A percentile compares a stretch with the other conserved stretches of the same genome.
These are phyloP conservation scores for Autographa gamma DNA, from an alignment of 2,888 invertebrate species.

Conservation along the genomic window DNA sequence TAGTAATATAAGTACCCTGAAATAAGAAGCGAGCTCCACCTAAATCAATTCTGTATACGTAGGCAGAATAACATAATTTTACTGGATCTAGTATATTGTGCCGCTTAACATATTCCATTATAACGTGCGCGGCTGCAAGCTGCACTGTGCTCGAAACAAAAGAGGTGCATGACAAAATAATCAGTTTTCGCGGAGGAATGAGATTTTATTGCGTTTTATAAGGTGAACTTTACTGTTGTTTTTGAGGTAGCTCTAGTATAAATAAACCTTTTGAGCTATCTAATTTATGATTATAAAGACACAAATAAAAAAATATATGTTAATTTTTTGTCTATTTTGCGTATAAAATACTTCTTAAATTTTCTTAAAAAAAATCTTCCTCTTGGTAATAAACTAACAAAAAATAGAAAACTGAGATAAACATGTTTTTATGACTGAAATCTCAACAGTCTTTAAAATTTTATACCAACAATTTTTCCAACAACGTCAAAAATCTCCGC, in stretches of 20 bases:
- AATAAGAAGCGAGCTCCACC: neutral
- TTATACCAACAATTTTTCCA: neutral
- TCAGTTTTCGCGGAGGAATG: neutral
- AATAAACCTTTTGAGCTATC: too few species aligned
- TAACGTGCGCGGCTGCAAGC: conserved; percentile 2
- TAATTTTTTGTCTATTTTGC: too few species aligned
- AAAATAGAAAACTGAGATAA: too few species aligned
- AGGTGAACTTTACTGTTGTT: too few species aligned
- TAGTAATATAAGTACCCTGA: neutral
- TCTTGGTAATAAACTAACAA: too few species aligned
- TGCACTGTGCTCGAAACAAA: conserved; percentile 7
- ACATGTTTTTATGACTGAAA: too few species aligned
- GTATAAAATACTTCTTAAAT: too few species aligned
- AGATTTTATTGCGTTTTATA: too few species aligned
- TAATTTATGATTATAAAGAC: too few species aligned
- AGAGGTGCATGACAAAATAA: neutral
- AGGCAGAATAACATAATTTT: neutral
- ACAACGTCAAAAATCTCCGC: neutral
- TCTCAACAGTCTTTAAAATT: neutral
- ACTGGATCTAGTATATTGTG: neutral
- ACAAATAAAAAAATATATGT: too few species aligned
- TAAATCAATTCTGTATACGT: neutral
- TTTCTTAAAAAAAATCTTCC: too few species aligned
- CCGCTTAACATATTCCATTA: conserved; percentile 8
- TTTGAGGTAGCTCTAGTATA: too few species aligned